Base-by-base conservation (phyloP, 2,113 vertebrate species). In the Oceanites oceanicus region DNA sequence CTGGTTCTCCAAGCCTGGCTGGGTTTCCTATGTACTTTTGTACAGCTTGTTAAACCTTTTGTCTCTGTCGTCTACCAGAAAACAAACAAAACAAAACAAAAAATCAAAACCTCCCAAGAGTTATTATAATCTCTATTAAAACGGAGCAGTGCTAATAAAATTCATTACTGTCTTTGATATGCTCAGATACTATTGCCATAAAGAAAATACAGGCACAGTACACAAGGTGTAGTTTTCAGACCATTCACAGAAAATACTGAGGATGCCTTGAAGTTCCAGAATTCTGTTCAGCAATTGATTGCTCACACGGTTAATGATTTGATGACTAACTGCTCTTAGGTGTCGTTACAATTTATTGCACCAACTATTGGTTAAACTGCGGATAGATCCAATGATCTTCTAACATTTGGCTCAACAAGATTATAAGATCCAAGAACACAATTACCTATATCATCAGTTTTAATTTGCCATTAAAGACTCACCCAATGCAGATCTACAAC, bases 221-320 rank as follows among this genome's bases (percentile, higher is more conserved):
- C 11, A 15, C 2, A 52, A 22, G 27, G 32, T n/a, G 17, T 14
- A 32, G 49, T 53, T 53, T 70, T 49, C 42, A 77, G 86, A 62
- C 7, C 29, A 72, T 38, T 3, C 26, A 61, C 0, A 0, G 10
- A 26, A 83, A 89, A 70, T 42, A 45, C 11, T 38, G 29, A 40
- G 9, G 14, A 45, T 63, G 15, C 6, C 12, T 84, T 74, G 70
- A 42, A 80, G 23, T 45, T 90, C 23, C 22, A 50, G n/a, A 45
- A 36, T 74, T 72, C 26, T 74, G 6, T 36, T 89, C 20, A 74
- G 6, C 19, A 80, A 29, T 20, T 36, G 40, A 34, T 55, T 23
- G 1, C 4, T 86, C 22, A n/a, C 15, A 29, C 1, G 2, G 9
- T 26, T 63, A 59, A 68, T 40, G 32, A 49, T 62, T 65, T 58